Conservation (phyloP, 2,797 vertebrate genomes). For the Chanos chanos region DNA sequence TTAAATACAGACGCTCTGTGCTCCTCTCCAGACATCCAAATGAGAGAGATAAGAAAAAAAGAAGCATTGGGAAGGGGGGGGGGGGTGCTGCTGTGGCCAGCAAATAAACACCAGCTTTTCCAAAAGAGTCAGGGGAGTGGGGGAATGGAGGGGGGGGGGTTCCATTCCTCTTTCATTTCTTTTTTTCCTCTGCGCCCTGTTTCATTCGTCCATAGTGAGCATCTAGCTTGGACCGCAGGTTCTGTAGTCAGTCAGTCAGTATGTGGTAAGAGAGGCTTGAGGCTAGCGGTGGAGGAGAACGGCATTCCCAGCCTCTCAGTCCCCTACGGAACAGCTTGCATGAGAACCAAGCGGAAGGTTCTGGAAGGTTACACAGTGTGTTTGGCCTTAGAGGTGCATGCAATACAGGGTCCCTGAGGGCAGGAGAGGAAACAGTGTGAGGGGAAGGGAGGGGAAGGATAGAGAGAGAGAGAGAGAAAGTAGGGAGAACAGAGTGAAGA, state of each 20-base stretch:
- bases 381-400: background rate
- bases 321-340: background rate
- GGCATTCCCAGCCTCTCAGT: too few species aligned
- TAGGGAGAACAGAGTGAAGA: constrained; percentile 25
- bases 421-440: constrained; percentile 29
- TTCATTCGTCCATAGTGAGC: background rate
- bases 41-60: background rate
- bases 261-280: too few species aligned
- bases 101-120: constrained; percentile 1
- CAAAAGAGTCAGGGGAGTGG: constrained; percentile 8
- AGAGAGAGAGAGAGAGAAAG: constrained; percentile 10
- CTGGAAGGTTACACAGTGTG: constrained; percentile 1
- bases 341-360: constrained; percentile 7
- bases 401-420: constrained; percentile 34
- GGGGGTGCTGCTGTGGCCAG: too few species aligned
- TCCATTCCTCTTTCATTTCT: background rate
- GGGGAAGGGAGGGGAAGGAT: constrained; percentile 14
- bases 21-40: constrained; percentile 6
- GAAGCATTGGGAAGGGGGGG: too few species aligned
- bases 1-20: constrained; percentile 16
- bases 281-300: too few species aligned
- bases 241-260: too few species aligned
- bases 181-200: background rate
- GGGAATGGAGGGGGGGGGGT: too few species aligned
- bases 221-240: background rate